phyloP scores from a whole-genome alignment of 1,140 invertebrate genomes.

The Aplysia californica region DNA sequence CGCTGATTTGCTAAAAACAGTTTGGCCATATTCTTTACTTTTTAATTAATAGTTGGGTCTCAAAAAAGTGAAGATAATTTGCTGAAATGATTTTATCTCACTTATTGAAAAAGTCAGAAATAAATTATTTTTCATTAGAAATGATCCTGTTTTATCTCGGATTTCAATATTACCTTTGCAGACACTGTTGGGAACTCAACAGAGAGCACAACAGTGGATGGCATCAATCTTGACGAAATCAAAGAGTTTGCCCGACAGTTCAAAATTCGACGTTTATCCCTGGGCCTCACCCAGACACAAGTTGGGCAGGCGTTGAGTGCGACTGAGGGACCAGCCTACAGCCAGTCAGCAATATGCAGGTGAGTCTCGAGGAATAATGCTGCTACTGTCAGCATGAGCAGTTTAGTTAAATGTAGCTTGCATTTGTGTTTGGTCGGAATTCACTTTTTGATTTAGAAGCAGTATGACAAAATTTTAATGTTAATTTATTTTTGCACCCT shows the following conservation, averaged over 20 bases:
- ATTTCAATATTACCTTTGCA: slow-evolving; percentile 36
- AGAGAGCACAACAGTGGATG: slow-evolving; percentile 93
- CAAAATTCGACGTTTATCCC: slow-evolving; percentile 89
- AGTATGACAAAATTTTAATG: too few relatives aligned
- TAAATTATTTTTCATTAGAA: not conserved
- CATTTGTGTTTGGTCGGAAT: too few relatives aligned
- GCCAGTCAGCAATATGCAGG: slow-evolving; percentile 99
- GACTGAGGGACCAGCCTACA: slow-evolving; percentile 96
- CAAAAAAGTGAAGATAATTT: too few relatives aligned
- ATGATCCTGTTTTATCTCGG: not conserved
- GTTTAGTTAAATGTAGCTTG: not conserved
- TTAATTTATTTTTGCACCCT: too few relatives aligned
- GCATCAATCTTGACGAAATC: slow-evolving; percentile 96
- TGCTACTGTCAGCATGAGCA: not conserved
- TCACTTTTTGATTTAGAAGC: too few relatives aligned
- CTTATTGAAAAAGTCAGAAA: too few relatives aligned
- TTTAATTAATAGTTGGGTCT: too few relatives aligned
- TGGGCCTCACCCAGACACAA: slow-evolving; percentile 96
- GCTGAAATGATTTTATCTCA: too few relatives aligned
- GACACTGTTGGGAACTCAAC: slow-evolving; percentile 87
- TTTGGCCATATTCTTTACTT: too few relatives aligned
- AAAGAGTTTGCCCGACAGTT: slow-evolving; percentile 98
- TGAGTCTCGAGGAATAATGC: slow-evolving; percentile 65
- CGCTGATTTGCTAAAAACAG: too few relatives aligned
- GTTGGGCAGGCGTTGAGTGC: slow-evolving; percentile 87